These are phyloP conservation scores for Drosophila peninsularis DNA, from an alignment of 2,888 invertebrate species.

Conservation along the genomic window DNA sequence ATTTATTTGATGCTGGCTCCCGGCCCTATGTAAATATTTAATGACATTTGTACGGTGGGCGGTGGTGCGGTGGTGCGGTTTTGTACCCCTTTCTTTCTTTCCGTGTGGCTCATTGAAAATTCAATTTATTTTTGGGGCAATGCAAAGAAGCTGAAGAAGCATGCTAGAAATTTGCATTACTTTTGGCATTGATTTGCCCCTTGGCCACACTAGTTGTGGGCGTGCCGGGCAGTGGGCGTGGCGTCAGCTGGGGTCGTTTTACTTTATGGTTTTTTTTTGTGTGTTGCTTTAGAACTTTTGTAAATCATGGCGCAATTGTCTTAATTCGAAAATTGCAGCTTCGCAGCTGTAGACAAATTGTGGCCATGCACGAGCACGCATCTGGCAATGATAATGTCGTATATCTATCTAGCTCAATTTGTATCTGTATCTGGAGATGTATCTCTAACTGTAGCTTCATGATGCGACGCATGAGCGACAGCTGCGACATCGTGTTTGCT, in stretches of 20 bases:
- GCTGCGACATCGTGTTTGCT: slow-evolving; percentile 17
- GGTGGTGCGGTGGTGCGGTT: slow-evolving; percentile 4
- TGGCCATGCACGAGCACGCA: slow-evolving; percentile 59
- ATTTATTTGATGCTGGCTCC: slow-evolving; percentile 40
- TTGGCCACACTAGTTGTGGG: slow-evolving; percentile 1
- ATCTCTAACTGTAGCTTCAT: slow-evolving; percentile 2
- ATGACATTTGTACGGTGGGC: slow-evolving; percentile 41
- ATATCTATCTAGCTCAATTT: slow-evolving; percentile 32
- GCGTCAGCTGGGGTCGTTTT: slow-evolving; percentile 8
- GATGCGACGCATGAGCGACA: background rate
- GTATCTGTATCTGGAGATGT: slow-evolving; percentile 1
- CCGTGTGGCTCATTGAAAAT: slow-evolving; percentile 62
- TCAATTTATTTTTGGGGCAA: slow-evolving; percentile 69
- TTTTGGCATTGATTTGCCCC: slow-evolving; percentile 55
- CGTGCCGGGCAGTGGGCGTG: slow-evolving; percentile 8
- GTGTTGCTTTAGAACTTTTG: slow-evolving; percentile 36
- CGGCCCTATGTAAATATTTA: slow-evolving; percentile 61
- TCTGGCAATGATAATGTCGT: slow-evolving; percentile 59
- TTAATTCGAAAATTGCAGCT: slow-evolving; percentile 79
- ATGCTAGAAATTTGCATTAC: slow-evolving; percentile 57
- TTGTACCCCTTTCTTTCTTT: slow-evolving; percentile 18
- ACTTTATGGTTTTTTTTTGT: background rate
- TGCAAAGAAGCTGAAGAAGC: slow-evolving; percentile 15
- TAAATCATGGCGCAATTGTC: slow-evolving; percentile 74
- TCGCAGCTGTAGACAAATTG: slow-evolving; percentile 69